Percentiles rank a stretch among this genome's conserved stretches.
phyloP scores from a whole-genome alignment of 2,113 vertebrate species.

The Mungos mungo region DNA sequence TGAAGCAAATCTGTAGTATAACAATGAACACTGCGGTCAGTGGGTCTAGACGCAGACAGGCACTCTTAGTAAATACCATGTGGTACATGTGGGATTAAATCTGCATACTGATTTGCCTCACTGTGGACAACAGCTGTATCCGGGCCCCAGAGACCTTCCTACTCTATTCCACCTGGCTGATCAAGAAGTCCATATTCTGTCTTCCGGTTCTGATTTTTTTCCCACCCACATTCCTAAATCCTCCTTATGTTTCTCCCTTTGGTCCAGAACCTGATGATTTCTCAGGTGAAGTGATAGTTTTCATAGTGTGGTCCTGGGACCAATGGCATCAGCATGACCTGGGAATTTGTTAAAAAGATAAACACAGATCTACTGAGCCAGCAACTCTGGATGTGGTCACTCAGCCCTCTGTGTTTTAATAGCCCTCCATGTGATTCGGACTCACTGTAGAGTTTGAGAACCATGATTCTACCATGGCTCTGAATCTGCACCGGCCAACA shows the following conservation, averaged over 20 bases:
- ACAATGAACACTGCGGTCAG: no score
- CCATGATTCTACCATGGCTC: fast-evolving
- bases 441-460: not conserved
- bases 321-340: not conserved
- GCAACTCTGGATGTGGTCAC: no score
- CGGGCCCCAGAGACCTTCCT: no score
- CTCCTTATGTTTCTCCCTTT: not conserved
- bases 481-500: fast-evolving
- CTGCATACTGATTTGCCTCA: not conserved
- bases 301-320: no score
- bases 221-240: no score
- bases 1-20: not conserved
- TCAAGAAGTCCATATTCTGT: not conserved
- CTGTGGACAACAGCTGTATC: not conserved
- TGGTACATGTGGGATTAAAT: not conserved
- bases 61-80: not conserved
- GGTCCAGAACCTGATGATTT: not conserved
- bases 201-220: not conserved
- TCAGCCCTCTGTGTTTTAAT: not conserved
- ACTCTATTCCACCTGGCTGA: no score
- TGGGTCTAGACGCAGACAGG: not conserved
- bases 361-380: no score
- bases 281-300: not conserved
- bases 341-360: not conserved
- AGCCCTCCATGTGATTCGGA: not conserved